Base-by-base conservation (phyloP, 2,113 vertebrate genomes). In the Hoplias malabaricus region DNA sequence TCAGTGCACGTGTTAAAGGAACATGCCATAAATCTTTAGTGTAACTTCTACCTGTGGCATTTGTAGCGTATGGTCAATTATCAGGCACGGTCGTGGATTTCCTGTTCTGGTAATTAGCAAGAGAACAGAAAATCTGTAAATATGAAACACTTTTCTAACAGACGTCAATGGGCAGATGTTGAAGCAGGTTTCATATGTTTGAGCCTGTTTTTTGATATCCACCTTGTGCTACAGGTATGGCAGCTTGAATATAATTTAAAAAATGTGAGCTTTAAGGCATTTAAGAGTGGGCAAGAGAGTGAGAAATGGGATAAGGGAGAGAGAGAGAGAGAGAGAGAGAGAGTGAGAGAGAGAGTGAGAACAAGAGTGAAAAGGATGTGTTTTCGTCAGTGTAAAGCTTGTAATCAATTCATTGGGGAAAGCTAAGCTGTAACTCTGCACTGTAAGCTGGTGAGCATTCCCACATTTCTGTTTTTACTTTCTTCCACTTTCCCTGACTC, bases 361-460 rank as follows among this genome's bases (percentile, higher is more conserved):
- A 42, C 25, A 13, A 50, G 4, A 34, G 40, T 36, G 42, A 81
- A 73, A 48, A 73, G 46, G 33, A 76, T 76, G 33, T 63, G 57
- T 72, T 46, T 27, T n/a, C 66, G 59, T 38, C 12, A 34, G 67
- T 71, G 48, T 43, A 19, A 65, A 54, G 53, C 68, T n/a, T 72
- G 42, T 77, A 66, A 73, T 77, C 53, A 66, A 73, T 43, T 77
- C 69, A 50, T 16, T 7, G 36, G 61, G 75, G 33, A 73, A 25
- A 14, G 56, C 29, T 69, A 43, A 72, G n/a, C n/a, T 7, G 21
- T 21, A 40, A 23, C 48, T 65, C 56, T 23, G 67, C 36, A 76
- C 57, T 53, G 34, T 71, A 53, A 65, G 57, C 27, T n/a, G 27
- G 14, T 43, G 16, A 76, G 33, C 69, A 27, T 48, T 25, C 21